phyloP scores from a whole-genome alignment of 2,888 invertebrate species.

The Agrotis puta region DNA sequence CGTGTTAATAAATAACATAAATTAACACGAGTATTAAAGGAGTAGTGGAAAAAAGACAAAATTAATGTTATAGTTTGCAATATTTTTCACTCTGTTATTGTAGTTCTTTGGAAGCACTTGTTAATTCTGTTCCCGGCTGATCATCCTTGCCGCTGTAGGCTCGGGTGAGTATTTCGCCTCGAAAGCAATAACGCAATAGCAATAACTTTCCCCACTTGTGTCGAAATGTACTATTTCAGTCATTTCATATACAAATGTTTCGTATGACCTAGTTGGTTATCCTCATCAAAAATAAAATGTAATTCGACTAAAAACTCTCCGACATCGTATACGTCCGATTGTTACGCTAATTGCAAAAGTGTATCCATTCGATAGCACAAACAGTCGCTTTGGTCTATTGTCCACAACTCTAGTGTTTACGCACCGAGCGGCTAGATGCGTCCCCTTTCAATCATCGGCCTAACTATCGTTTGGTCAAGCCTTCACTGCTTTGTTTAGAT shows the following conservation, averaged over 20 bases:
- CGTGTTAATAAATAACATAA: too few relatives aligned
- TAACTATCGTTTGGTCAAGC: conserved; percentile 76
- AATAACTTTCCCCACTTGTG: too few relatives aligned
- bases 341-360: conserved; percentile 82
- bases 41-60: too few relatives aligned
- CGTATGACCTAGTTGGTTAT: background rate
- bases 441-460: conserved; percentile 83
- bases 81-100: too few relatives aligned
- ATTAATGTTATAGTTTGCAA: too few relatives aligned
- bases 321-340: conserved; percentile 60
- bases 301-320: conserved; percentile 33
- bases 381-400: conserved; percentile 82
- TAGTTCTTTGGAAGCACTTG: too few relatives aligned
- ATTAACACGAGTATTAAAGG: too few relatives aligned
- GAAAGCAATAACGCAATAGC: too few relatives aligned
- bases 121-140: too few relatives aligned
- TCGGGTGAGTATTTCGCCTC: too few relatives aligned
- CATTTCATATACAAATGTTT: background rate
- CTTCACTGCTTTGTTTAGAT: conserved; percentile 70
- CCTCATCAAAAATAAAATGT: conserved; percentile 6
- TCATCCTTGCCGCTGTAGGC: too few relatives aligned
- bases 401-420: conserved; percentile 81
- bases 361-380: conserved; percentile 77
- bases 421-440: conserved; percentile 70
- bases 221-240: background rate